Evolutionary conservation across 2,113 vertebrate species (phyloP).

Genomic region (Opisthocomus hoazin): DNA sequence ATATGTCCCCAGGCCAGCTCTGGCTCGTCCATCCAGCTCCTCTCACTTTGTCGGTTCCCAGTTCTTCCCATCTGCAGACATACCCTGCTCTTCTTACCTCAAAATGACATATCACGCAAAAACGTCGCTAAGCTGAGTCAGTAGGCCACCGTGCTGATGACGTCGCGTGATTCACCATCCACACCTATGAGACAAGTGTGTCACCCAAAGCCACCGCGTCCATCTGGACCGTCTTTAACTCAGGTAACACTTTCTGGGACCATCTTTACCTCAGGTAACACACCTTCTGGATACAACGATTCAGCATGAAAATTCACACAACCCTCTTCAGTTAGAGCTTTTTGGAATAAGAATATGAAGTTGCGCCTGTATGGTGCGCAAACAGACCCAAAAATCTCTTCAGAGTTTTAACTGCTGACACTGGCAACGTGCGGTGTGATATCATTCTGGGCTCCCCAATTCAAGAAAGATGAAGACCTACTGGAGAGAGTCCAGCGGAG

Average conservation of each 20-base stretch:
- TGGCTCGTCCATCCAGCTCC: not conserved
- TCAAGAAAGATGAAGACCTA: too few relatives aligned
- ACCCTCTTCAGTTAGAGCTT: not conserved
- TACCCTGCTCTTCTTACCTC: not conserved
- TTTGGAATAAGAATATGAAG: not conserved
- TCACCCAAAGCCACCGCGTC: not conserved
- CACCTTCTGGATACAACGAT: not conserved
- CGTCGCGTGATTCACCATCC: not conserved
- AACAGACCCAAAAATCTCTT: not conserved
- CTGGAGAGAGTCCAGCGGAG: too few relatives aligned
- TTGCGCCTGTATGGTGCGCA: rapidly evolving
- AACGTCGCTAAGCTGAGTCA: not conserved
- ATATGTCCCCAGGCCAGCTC: not conserved
- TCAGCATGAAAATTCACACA: not conserved
- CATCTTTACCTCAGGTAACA: not conserved
- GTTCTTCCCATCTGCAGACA: not conserved
- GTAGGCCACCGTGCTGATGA: not conserved
- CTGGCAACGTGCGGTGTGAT: rapidly evolving
- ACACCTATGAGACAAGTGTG: too few relatives aligned
- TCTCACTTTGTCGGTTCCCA: not conserved
- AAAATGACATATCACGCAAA: not conserved
- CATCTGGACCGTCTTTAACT: not conserved
- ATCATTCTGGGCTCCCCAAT: too few relatives aligned
- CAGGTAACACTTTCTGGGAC: not conserved
- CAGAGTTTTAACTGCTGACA: not conserved